A percentile compares a stretch with the other conserved stretches of the same genome.
These are phyloP conservation scores for Scylla paramamosain DNA, from an alignment of 1,140 invertebrate species.

Conservation along the genomic window DNA sequence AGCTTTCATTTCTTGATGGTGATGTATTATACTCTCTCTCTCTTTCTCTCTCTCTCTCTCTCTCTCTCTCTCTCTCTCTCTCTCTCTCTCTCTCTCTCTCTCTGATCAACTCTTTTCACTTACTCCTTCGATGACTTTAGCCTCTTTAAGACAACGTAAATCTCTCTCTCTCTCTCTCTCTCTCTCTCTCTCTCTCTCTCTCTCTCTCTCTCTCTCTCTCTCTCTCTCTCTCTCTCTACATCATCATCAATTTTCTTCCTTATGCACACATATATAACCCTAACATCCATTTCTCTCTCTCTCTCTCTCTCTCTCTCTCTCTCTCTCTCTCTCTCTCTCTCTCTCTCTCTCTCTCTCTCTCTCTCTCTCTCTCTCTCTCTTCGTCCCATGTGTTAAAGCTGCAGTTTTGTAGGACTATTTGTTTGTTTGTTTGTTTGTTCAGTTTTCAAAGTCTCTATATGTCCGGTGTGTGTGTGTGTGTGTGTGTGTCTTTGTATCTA, in stretches of 20 bases:
- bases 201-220: constrained; percentile 21
- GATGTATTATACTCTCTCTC: too few species aligned
- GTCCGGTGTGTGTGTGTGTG: constrained; percentile 14
- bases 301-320: background rate
- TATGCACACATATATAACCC: background rate
- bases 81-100: constrained; percentile 8
- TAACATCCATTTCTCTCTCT: background rate
- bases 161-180: constrained; percentile 29
- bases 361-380: too few species aligned
- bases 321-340: background rate
- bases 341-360: too few species aligned
- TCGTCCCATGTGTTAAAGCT: too few species aligned
- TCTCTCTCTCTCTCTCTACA: background rate
- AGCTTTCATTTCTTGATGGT: too few species aligned
- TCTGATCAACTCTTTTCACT: too few species aligned
- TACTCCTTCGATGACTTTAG: too few species aligned
- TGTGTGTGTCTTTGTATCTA: constrained; percentile 37
- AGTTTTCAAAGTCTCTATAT: background rate
- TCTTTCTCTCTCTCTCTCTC: too few species aligned
- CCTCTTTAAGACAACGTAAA: background rate
- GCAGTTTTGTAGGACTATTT: too few species aligned
- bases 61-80: constrained; percentile 16
- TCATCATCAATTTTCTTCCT: too few species aligned
- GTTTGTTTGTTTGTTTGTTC: background rate
- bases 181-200: background rate